phyloP scores from a whole-genome alignment of 2,113 vertebrate species.

The Ageneiosus marmoratus region DNA sequence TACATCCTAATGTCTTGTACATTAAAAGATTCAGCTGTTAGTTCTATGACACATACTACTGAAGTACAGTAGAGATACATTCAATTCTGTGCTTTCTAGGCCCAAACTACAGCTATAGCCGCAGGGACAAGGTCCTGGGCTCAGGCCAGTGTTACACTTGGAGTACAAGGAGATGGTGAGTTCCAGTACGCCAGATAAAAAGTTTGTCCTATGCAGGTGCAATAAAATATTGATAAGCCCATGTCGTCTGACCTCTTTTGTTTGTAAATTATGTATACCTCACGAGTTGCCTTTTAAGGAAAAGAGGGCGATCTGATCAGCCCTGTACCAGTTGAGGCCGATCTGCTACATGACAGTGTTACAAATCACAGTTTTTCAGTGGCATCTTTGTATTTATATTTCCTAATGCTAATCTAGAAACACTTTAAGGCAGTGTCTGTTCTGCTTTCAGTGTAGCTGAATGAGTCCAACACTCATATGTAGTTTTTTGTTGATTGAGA shows the following conservation, averaged over 20 bases:
- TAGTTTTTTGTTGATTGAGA: neutral
- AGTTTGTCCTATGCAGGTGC: neutral
- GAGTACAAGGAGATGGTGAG: conserved; percentile 92
- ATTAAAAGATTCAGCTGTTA: neutral
- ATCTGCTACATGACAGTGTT: neutral
- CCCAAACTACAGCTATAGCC: conserved; percentile 79
- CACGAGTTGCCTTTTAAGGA: neutral
- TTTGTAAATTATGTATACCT: neutral
- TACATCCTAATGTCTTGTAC: neutral
- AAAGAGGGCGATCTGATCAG: neutral
- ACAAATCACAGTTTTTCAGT: neutral
- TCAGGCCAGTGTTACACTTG: conserved; percentile 91
- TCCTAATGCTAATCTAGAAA: neutral
- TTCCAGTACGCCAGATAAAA: neutral
- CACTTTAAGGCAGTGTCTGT: neutral
- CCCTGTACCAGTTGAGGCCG: neutral
- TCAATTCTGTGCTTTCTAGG: conserved; percentile 36
- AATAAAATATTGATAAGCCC: neutral
- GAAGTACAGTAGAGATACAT: neutral
- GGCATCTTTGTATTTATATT: neutral
- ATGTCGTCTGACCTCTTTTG: neutral
- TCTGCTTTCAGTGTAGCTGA: neutral
- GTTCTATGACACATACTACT: neutral
- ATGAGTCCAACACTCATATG: neutral
- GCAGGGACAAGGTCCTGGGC: conserved; percentile 90